Evolutionary conservation across 2,888 invertebrate genomes (phyloP), one percentile per base, ranked within the genome.

Genomic region (Galeruca laticollis): DNA sequence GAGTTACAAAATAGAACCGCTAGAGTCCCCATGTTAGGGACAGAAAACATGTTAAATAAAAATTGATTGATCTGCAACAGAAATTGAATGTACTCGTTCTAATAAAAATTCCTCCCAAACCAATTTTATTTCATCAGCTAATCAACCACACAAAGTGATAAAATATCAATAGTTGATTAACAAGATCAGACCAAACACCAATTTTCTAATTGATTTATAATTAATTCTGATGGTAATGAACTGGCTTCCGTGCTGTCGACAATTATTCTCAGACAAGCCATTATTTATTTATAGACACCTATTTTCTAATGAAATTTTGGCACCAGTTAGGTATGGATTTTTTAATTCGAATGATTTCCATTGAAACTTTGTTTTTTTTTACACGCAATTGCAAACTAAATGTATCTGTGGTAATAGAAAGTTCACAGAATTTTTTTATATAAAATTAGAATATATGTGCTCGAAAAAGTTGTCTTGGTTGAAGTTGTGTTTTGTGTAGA

Each of bases 221-320:
- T 66, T 66, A 60, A 66, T 37, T 49, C 59, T 26, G 59, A 60
- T 61, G 56, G 52, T 63, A 51, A 62, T 67, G 63, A 67, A 61
- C 67, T 18, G 62, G 18, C 52, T 43, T 65, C 54, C 62, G 49
- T 62, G 68, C 62, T 49, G 47, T 20, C 18, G 37, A 35, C 47
- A 35, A 70, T 47, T 10, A 47, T 62, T 62, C 60, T 35, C 60
- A 62, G 70, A 70, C 70, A 52, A 26, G 20, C 57, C 57, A 56
- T 57, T 62, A 20, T 54, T 51, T 70, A 70, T 70, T 68, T 71
- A 71, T 68, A 71, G 68, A 64, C 68, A 68, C 68, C 61, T 71
- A 68, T 71, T 68, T 71, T 52, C 64, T 71, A 71, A 71, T 68
- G 33, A 51, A 60, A 56, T 65, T 67, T 64, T 52, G 68, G 66